These are phyloP conservation scores for Brachyistius frenatus DNA, from an alignment of 2,113 vertebrate genomes.

Conservation along the genomic window DNA sequence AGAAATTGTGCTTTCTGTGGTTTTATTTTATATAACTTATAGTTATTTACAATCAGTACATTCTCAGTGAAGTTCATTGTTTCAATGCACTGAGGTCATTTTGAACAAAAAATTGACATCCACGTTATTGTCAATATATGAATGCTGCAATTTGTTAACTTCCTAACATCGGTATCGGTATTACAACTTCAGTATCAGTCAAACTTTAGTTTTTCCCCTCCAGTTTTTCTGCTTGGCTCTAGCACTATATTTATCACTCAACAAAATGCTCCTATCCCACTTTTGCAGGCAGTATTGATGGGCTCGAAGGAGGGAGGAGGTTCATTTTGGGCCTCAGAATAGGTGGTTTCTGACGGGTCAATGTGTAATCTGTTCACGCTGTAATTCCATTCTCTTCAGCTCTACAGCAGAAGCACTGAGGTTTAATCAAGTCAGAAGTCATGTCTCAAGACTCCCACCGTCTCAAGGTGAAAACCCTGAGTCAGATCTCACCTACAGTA, in stretches of 20 bases:
- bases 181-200: too few species aligned
- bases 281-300: background rate
- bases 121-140: too few species aligned
- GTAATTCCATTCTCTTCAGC: background rate
- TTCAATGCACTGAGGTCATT: too few species aligned
- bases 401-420: background rate
- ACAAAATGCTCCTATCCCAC: background rate
- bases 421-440: conserved; percentile 37
- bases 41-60: too few species aligned
- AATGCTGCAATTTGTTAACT: too few species aligned
- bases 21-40: too few species aligned
- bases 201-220: too few species aligned
- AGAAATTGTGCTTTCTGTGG: too few species aligned
- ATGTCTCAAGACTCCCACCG: conserved; percentile 4
- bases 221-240: background rate
- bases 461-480: conserved; percentile 25
- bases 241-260: background rate
- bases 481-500: conserved; percentile 12
- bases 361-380: conserved; percentile 19
- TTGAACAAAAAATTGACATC: too few species aligned
- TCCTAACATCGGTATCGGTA: too few species aligned
- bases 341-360: conserved; percentile 9
- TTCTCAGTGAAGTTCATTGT: too few species aligned
- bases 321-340: background rate
- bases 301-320: background rate